A percentile compares a stretch with the other conserved stretches of the same genome.
Conservation (phyloP, 2,797 vertebrate genomes). For the Leuciscus waleckii region DNA sequence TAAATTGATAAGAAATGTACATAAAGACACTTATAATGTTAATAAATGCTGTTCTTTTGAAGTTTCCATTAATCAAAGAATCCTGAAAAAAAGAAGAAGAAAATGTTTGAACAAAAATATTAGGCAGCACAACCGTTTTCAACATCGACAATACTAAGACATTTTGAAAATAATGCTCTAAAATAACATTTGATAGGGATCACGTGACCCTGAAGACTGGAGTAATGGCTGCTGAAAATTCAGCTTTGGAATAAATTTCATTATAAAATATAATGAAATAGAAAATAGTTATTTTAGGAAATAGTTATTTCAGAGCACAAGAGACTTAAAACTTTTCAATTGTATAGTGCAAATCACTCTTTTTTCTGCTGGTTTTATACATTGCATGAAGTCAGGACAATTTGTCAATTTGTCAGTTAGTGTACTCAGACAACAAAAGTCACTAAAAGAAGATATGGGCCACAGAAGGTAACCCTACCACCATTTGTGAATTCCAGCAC, state of each 20-base stretch:
- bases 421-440: slow-evolving; percentile 47
- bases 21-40: no score
- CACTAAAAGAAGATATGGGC: slow-evolving; percentile 40
- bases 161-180: no score
- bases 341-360: not conserved
- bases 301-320: not conserved
- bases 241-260: no score
- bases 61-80: not conserved
- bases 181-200: not conserved
- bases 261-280: no score
- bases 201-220: not conserved
- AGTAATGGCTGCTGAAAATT: not conserved
- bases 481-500: slow-evolving; percentile 65
- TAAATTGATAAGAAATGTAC: no score
- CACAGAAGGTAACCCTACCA: slow-evolving; percentile 64
- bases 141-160: not conserved
- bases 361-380: not conserved
- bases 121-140: not conserved
- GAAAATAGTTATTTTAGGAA: no score
- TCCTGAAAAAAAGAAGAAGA: no score
- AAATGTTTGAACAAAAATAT: no score
- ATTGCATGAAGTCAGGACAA: not conserved
- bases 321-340: not conserved
- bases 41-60: not conserved
- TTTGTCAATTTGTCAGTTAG: no score